These are phyloP conservation scores for Micoletzkya japonica DNA, from an alignment of 2,888 invertebrate genomes.

Conservation along the genomic window DNA sequence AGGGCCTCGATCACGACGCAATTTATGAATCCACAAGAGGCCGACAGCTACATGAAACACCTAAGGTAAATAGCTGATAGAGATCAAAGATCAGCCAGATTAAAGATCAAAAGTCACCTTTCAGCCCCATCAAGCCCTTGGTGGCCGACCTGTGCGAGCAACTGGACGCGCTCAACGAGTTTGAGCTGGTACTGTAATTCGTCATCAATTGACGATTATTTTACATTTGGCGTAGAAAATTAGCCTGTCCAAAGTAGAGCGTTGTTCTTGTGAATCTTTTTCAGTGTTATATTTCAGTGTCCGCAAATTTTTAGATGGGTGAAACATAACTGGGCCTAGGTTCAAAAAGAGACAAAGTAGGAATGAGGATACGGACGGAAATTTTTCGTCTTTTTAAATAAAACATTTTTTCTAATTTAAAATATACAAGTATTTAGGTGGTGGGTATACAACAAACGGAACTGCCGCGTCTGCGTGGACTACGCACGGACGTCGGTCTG, in stretches of 20 bases:
- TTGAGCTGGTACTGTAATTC: constrained; percentile 31
- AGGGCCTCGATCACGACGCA: not conserved
- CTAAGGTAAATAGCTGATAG: not conserved
- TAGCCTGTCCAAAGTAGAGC: no score
- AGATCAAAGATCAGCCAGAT: not conserved
- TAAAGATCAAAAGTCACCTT: not conserved
- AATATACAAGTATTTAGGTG: constrained; percentile 30
- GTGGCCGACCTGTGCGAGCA: constrained; percentile 16
- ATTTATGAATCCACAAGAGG: constrained; percentile 41
- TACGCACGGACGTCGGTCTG: constrained; percentile 43
- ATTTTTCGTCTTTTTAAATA: no score
- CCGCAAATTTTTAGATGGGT: no score
- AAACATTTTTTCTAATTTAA: not conserved
- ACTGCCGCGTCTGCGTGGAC: constrained; percentile 44
- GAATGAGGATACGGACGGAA: no score
- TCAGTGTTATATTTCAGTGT: no score
- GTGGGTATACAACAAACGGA: constrained; percentile 43
- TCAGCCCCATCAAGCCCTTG: constrained; percentile 16
- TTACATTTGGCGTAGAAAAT: constrained; percentile 38
- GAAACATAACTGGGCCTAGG: no score
- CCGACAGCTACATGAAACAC: constrained; percentile 32
- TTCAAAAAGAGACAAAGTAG: no score
- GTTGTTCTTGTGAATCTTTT: no score
- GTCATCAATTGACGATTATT: constrained; percentile 34
- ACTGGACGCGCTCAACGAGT: constrained; percentile 17